Evolutionary conservation across 2,888 invertebrate genomes (phyloP).

Genomic region (Eupithecia pulchellata): DNA sequence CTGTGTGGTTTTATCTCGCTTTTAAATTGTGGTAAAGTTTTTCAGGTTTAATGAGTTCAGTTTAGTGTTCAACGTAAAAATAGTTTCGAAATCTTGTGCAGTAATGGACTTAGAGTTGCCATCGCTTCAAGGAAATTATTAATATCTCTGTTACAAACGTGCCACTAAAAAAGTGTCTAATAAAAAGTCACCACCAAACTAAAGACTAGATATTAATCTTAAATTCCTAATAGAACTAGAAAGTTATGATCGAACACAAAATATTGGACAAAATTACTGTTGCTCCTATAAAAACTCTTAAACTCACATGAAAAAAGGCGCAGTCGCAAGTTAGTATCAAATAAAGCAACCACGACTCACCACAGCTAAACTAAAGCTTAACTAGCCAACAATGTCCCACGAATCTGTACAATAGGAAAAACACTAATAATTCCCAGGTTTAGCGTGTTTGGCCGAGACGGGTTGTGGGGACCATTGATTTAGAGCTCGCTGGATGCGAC

Average conservation of each 20-base stretch:
- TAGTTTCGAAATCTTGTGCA: neutral
- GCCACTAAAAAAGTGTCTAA: neutral
- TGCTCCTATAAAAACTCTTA: neutral
- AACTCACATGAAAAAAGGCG: neutral
- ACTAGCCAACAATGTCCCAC: constrained; percentile 40
- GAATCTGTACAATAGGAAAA: constrained; percentile 71
- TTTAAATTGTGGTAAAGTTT: constrained; percentile 11
- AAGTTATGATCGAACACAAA: neutral
- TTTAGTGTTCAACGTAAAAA: neutral
- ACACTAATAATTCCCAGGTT: constrained; percentile 77
- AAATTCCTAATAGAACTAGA: neutral
- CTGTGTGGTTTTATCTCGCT: constrained; percentile 10
- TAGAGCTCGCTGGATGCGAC: constrained; percentile 23
- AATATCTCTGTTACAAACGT: neutral
- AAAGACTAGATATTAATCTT: neutral
- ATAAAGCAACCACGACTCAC: neutral
- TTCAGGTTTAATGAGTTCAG: constrained; percentile 6
- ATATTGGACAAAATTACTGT: neutral
- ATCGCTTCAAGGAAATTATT: neutral
- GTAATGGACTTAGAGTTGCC: neutral
- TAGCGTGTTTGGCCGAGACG: constrained; percentile 74
- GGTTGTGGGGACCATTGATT: constrained; percentile 54
- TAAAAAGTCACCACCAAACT: too few relatives aligned
- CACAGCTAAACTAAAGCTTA: constrained; percentile 22
- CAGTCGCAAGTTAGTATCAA: neutral